Evolutionary conservation across 2,797 vertebrate species (phyloP).

Genomic region (Gymnothorax reevesii): DNA sequence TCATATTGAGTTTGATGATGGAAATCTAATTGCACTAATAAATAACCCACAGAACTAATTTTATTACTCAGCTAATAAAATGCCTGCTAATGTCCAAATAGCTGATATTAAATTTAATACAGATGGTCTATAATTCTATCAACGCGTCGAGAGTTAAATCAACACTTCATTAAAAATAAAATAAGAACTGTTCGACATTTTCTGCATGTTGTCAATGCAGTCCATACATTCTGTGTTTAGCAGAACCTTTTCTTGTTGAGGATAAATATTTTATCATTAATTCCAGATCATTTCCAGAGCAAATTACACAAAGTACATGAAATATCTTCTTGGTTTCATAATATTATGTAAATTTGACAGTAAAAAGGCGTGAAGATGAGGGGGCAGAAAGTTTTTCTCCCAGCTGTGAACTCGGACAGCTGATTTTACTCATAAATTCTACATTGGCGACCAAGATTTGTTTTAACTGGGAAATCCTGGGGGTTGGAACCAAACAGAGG

Average conservation of each 20-base stretch:
- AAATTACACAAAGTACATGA: slow-evolving; percentile 5
- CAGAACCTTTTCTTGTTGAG: neutral
- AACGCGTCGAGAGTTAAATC: neutral
- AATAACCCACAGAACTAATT: neutral
- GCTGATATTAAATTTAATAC: neutral
- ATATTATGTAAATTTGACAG: slow-evolving; percentile 5
- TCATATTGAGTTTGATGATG: neutral
- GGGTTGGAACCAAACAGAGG: no score
- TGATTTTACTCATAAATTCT: no score
- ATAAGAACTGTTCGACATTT: neutral
- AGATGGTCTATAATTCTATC: neutral
- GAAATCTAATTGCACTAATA: no score
- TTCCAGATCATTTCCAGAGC: neutral
- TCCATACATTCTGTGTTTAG: neutral
- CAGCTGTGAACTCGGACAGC: no score
- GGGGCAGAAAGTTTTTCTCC: no score
- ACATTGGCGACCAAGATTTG: no score
- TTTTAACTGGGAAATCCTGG: no score
- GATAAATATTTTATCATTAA: slow-evolving; percentile 6
- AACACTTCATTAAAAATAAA: neutral
- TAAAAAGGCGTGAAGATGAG: neutral
- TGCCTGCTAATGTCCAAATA: neutral
- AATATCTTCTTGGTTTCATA: neutral
- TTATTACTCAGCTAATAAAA: neutral
- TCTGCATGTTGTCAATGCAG: neutral